Evolutionary conservation across 1,140 invertebrate species (phyloP).

Genomic region (Drosophila subobscura): DNA sequence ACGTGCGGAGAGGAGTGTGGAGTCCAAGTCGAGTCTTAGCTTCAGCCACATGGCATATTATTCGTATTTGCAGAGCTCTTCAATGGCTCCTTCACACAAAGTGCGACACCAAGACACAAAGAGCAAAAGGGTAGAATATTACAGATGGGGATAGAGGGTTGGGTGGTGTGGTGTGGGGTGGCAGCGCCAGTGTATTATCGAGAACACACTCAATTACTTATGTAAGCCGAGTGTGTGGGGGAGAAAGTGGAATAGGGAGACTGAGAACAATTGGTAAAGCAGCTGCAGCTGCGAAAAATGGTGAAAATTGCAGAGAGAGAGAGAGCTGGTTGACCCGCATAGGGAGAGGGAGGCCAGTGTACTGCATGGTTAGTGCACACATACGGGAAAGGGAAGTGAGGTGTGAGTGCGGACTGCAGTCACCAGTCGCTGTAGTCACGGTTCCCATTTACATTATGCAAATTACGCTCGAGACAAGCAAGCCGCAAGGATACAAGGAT

Average conservation of each 20-base stretch:
- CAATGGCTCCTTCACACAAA: constrained; percentile 61
- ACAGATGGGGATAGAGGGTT: background rate
- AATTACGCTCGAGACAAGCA: constrained; percentile 63
- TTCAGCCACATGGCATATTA: constrained; percentile 35
- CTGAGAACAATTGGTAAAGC: constrained; percentile 69
- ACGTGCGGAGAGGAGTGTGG: background rate
- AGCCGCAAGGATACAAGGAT: constrained; percentile 25
- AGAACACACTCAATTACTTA: constrained; percentile 81
- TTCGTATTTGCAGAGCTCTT: constrained; percentile 70
- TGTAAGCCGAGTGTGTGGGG: constrained; percentile 56
- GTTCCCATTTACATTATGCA: constrained; percentile 73
- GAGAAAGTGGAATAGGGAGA: background rate
- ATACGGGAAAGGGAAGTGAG: constrained; percentile 2
- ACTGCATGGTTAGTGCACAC: background rate
- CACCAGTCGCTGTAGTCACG: constrained; percentile 32
- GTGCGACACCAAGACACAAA: constrained; percentile 40
- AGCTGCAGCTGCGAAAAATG: constrained; percentile 67
- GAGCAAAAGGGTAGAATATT: constrained; percentile 1
- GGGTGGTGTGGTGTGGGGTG: constrained; percentile 14
- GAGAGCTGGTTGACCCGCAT: constrained; percentile 62
- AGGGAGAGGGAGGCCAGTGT: constrained; percentile 4
- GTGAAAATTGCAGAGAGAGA: constrained; percentile 61
- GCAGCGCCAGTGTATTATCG: constrained; percentile 69
- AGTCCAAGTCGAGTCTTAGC: background rate
- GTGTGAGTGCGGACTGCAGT: constrained; percentile 29